phyloP scores from a whole-genome alignment of 2,888 invertebrate genomes.

The Drosophila mettleri region DNA sequence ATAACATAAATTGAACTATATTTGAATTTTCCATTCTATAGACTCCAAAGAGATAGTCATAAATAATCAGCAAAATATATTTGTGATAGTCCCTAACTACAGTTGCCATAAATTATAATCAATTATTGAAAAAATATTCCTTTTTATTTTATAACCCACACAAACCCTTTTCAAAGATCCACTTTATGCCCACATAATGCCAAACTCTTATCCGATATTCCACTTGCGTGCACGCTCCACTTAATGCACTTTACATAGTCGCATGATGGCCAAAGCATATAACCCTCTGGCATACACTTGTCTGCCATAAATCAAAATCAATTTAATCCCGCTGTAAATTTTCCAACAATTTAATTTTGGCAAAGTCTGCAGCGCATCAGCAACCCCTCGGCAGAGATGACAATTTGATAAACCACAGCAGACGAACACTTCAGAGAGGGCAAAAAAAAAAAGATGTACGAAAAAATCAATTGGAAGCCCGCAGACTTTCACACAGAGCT shows the following conservation, averaged over 20 bases:
- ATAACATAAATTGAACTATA: no score
- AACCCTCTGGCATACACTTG: conserved; percentile 56
- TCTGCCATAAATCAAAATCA: conserved; percentile 65
- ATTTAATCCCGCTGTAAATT: conserved; percentile 50
- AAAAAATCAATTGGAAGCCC: conserved; percentile 68
- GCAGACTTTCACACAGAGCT: conserved; percentile 54
- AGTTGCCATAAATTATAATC: conserved; percentile 18
- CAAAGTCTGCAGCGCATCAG: conserved; percentile 38
- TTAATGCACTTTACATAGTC: conserved; percentile 32
- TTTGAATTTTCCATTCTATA: not conserved
- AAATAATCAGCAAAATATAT: not conserved
- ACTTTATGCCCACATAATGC: conserved; percentile 37
- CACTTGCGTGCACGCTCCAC: conserved; percentile 30
- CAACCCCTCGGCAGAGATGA: conserved; percentile 47
- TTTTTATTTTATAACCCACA: conserved; percentile 3
- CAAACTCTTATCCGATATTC: conserved; percentile 4
- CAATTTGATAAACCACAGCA: conserved; percentile 47
- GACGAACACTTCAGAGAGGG: conserved; percentile 35
- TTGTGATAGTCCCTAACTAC: not conserved
- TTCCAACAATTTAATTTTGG: conserved; percentile 65
- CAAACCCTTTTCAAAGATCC: conserved; percentile 18
- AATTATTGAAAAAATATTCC: conserved; percentile 12
- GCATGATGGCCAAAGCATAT: conserved; percentile 41
- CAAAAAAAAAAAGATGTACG: conserved; percentile 4
- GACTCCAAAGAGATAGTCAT: not conserved